A percentile compares a stretch with the other conserved stretches of the same genome.
These are phyloP conservation scores for Sebastes iracundus DNA, from an alignment of 2,797 vertebrate species.

Conservation along the genomic window DNA sequence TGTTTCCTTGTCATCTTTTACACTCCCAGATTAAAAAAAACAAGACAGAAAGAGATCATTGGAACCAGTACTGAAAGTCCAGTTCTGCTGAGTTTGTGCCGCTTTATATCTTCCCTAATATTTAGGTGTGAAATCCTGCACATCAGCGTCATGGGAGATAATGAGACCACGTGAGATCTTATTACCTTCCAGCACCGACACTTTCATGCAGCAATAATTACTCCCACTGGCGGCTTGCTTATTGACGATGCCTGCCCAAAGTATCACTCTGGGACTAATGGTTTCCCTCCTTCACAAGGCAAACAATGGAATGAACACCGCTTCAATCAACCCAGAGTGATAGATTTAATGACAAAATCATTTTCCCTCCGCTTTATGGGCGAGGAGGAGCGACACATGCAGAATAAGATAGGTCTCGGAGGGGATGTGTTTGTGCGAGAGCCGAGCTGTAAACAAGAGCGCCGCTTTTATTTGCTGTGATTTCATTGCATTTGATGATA, in stretches of 20 bases:
- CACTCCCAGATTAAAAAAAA: neutral
- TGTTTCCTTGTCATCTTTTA: neutral
- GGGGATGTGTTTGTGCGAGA: constrained; percentile 31
- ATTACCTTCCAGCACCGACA: constrained; percentile 71
- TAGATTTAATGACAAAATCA: constrained; percentile 81
- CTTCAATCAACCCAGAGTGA: constrained; percentile 75
- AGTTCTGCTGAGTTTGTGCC: neutral
- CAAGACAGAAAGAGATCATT: neutral
- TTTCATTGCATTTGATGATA: constrained; percentile 64
- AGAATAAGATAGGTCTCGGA: constrained; percentile 56
- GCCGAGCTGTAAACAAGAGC: constrained; percentile 63
- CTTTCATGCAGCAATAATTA: constrained; percentile 80
- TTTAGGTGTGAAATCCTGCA: constrained; percentile 64
- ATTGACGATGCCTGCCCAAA: constrained; percentile 74
- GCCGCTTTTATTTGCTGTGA: constrained; percentile 50
- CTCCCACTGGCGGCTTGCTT: constrained; percentile 77
- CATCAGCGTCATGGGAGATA: constrained; percentile 71
- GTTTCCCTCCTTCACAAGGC: constrained; percentile 67
- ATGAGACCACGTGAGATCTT: constrained; percentile 78
- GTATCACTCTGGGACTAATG: constrained; percentile 73
- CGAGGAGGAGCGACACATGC: constrained; percentile 52
- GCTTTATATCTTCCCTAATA: constrained; percentile 33
- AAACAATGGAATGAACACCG: constrained; percentile 75
- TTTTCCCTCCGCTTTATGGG: constrained; percentile 68
- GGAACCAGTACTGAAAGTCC: constrained; percentile 5